Conservation (phyloP, 2,888 invertebrate genomes). For the Ormia ochracea region DNA sequence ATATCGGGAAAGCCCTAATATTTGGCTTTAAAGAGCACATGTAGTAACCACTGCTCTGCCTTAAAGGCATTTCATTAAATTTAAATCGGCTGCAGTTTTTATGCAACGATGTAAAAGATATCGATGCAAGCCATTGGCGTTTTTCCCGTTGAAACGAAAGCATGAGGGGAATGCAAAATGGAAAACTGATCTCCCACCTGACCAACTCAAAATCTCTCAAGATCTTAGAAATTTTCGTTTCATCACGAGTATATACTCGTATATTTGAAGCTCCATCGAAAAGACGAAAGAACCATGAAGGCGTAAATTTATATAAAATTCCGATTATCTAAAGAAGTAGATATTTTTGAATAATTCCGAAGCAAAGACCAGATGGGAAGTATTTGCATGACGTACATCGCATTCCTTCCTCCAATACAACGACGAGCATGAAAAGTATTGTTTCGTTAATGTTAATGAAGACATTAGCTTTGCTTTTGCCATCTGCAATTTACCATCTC, state of each 20-base stretch:
- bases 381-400: neutral
- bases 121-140: conserved; percentile 21
- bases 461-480: conserved; percentile 41
- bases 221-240: too few relatives aligned
- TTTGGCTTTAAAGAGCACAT: conserved; percentile 2
- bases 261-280: too few relatives aligned
- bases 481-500: conserved; percentile 5
- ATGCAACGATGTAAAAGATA: conserved; percentile 3
- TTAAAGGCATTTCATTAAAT: conserved; percentile 27
- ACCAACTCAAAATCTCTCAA: neutral
- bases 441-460: conserved; percentile 43
- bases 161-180: neutral
- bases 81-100: conserved; percentile 38
- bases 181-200: conserved; percentile 1
- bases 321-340: too few relatives aligned
- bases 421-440: neutral
- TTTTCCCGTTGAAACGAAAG: conserved; percentile 11
- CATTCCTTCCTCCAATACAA: neutral
- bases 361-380: neutral
- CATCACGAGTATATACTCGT: too few relatives aligned
- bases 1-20: neutral
- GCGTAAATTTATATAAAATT: too few relatives aligned
- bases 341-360: neutral
- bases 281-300: too few relatives aligned
- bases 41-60: conserved; percentile 8